Percentiles rank a stretch among this genome's conserved stretches.
phyloP scores from a whole-genome alignment of 1,140 invertebrate species.

The Melitaea cinxia region DNA sequence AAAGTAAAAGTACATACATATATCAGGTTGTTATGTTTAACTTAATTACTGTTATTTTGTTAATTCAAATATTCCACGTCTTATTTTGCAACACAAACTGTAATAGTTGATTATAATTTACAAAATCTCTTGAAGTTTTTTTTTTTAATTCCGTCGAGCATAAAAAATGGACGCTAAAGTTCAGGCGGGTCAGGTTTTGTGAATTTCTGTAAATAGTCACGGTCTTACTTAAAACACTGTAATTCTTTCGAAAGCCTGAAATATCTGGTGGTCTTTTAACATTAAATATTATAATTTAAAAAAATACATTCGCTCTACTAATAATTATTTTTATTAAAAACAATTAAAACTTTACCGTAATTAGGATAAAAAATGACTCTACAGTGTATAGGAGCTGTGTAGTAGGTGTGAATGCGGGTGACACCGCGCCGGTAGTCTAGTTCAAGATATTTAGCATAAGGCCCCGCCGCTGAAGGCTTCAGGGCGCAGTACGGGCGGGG shows the following conservation, averaged over 20 bases:
- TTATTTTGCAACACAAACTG: neutral
- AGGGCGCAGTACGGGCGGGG: slow-evolving; percentile 22
- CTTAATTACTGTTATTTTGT: neutral
- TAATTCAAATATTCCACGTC: neutral
- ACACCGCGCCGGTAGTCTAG: too few relatives aligned
- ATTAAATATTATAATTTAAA: too few relatives aligned
- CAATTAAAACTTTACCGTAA: too few relatives aligned
- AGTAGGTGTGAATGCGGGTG: too few relatives aligned
- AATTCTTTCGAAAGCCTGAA: neutral
- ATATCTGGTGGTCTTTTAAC: neutral
- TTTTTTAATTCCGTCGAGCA: neutral
- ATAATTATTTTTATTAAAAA: too few relatives aligned
- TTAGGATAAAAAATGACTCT: too few relatives aligned
- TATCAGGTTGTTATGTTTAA: too few relatives aligned
- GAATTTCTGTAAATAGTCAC: slow-evolving; percentile 2
- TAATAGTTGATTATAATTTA: neutral
- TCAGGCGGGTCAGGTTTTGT: neutral
- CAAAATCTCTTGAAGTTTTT: neutral
- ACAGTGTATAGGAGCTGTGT: too few relatives aligned
- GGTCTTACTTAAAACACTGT: slow-evolving; percentile 4
- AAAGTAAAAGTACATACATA: too few relatives aligned
- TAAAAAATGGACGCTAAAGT: neutral
- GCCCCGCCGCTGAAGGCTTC: slow-evolving; percentile 2
- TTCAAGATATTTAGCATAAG: neutral
- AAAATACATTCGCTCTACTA: too few relatives aligned